Evolutionary conservation across 1,140 invertebrate genomes (phyloP).

Genomic region (Leptinotarsa lineolata): DNA sequence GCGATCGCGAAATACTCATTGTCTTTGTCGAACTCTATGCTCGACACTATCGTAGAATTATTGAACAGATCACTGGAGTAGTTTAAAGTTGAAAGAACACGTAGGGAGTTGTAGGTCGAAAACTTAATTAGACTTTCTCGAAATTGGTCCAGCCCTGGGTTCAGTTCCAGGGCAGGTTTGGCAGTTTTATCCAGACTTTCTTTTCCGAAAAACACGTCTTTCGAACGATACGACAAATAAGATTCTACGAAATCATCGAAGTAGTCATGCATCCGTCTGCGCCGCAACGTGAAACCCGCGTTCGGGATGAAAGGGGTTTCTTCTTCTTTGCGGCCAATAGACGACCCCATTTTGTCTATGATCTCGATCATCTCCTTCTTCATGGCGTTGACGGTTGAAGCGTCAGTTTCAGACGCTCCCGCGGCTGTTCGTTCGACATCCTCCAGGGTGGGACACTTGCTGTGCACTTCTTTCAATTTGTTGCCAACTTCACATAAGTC

Average conservation of each 20-base stretch:
- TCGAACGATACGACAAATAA: slow-evolving; percentile 79
- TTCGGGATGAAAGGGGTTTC: slow-evolving; percentile 30
- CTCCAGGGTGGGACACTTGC: slow-evolving; percentile 58
- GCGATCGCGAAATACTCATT: slow-evolving; percentile 96
- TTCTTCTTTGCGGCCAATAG: slow-evolving; percentile 42
- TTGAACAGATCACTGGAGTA: slow-evolving; percentile 86
- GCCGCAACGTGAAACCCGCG: slow-evolving; percentile 63
- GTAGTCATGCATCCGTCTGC: slow-evolving; percentile 80
- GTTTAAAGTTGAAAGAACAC: slow-evolving; percentile 83
- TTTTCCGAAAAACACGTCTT: slow-evolving; percentile 69
- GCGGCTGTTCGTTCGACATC: slow-evolving; percentile 55
- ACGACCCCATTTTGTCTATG: slow-evolving; percentile 60
- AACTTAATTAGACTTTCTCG: slow-evolving; percentile 88
- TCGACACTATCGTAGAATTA: slow-evolving; percentile 92
- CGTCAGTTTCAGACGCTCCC: slow-evolving; percentile 47
- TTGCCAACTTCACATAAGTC: slow-evolving; percentile 76
- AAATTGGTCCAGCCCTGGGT: slow-evolving; percentile 76
- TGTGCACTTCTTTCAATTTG: slow-evolving; percentile 73
- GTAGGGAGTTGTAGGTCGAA: slow-evolving; percentile 78
- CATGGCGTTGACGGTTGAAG: slow-evolving; percentile 59
- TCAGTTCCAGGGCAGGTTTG: slow-evolving; percentile 47
- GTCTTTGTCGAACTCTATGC: slow-evolving; percentile 97
- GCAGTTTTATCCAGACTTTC: slow-evolving; percentile 47
- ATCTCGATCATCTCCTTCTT: slow-evolving; percentile 64
- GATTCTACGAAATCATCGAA: slow-evolving; percentile 90